These are phyloP conservation scores for Cantharis rufa DNA, from an alignment of 2,888 invertebrate species.

Conservation along the genomic window DNA sequence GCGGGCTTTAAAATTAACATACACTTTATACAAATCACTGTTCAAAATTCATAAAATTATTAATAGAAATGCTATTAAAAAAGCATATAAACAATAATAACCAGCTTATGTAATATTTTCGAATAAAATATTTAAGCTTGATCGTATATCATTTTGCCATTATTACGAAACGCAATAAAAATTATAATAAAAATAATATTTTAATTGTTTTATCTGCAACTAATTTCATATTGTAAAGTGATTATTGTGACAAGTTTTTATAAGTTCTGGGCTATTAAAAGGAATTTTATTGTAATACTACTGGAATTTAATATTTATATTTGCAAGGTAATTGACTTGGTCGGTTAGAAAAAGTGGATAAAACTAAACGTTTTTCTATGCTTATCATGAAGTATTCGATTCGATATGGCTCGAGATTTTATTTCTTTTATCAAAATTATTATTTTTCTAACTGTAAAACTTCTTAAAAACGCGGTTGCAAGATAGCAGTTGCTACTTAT, in stretches of 20 bases:
- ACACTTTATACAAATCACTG: not conserved
- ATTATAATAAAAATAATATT: not conserved
- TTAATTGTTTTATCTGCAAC: not conserved
- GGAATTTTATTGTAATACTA: not conserved
- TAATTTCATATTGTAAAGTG: not conserved
- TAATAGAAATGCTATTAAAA: not conserved
- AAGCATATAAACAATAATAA: not conserved
- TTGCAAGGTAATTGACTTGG: not conserved
- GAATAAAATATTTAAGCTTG: not conserved
- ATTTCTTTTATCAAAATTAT: not conserved
- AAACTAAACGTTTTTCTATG: not conserved
- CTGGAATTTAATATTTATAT: not conserved
- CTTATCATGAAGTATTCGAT: not conserved
- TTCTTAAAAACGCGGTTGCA: not conserved
- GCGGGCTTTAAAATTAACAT: not conserved
- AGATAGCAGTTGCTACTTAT: not conserved
- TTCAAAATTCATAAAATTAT: not conserved
- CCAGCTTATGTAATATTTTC: not conserved
- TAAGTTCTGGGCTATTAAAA: not conserved
- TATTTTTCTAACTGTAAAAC: not conserved
- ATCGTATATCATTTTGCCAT: not conserved
- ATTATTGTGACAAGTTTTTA: not conserved
- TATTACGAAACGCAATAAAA: not conserved
- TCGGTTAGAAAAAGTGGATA: not conserved
- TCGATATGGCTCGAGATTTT: not conserved